Base-by-base conservation (phyloP, 2,888 invertebrate genomes). In the Willowsia nigromaculata region DNA sequence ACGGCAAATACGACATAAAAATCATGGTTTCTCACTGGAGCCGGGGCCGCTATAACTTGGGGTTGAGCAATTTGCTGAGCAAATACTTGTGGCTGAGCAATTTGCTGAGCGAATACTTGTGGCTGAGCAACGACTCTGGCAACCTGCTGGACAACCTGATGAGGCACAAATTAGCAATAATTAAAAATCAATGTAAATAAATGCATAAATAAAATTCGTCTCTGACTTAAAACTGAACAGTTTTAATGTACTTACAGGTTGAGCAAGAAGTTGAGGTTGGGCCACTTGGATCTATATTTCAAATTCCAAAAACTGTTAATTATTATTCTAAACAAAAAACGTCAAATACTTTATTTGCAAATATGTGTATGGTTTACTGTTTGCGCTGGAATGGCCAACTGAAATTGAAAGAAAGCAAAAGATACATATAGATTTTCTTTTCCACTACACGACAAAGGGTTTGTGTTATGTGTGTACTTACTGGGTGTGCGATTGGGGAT, bases 11-110 rank as follows among this genome's bases (percentile, higher is more conserved):
- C 37, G 43, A n/a, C n/a, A n/a, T n/a, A n/a, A n/a, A n/a, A n/a
- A n/a, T n/a, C n/a, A n/a, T n/a, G n/a, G n/a, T n/a, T n/a, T n/a
- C 68, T 71, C 43, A 71, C 71, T 15, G 71, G 71, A 33, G 89
- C 80, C 40, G 84, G 82, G 59, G 90, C 81, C 43, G 68, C 71
- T 6, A 65, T 80, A 43, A 62, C 78, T 62, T 43, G 22, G 2
- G 18, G 43, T 6, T 3, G n/a, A 15, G 53, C 59, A 43, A 68
- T 71, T 27, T 85, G 82, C 15, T 65, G 68, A n/a, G 68, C 62
- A 62, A n/a, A n/a, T n/a, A n/a, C n/a, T n/a, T n/a, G n/a, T n/a
- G n/a, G n/a, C n/a, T 33, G 53, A n/a, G 22, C 40, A 1, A 37
- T n/a, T 40, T 71, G 81, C 11, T 80, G 80, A 43, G 33, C 53